Evolutionary conservation across 2,113 vertebrate genomes (phyloP), one percentile per base, ranked within the genome.

Genomic region (Ciconia boyciana): DNA sequence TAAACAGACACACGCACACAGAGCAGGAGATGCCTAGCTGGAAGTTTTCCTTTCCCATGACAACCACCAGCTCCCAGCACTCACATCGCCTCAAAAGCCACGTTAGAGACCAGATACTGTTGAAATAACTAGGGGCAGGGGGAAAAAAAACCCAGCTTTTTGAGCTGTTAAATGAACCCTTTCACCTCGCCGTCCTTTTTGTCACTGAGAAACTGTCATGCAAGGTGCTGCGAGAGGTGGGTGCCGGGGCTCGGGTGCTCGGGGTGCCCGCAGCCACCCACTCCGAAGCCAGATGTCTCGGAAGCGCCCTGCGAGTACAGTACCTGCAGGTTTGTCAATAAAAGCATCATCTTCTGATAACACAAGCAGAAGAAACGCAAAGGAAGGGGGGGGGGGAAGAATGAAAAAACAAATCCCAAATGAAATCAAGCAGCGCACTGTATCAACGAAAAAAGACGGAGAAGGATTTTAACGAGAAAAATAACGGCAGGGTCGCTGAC

Each of bases 251-350:
- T 89, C n/a, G 13, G 80, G 65, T 44, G 46, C 66, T 28, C 9
- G 3, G 61, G 48, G 72, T 3, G 22, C 81, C 92, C 41, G 0
- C 16, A 11, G 74, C 54, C 28, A 1, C 93, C 89, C 7, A 22
- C 85, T 96, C 95, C 62, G 17, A 25, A 80, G 95, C 91, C 96
- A 66, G 76, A 21, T 43, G 48, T 84, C 94, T 55, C 39, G 41
- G 58, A 39, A 58, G 85, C 52, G 49, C 96, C 97, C 48, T 28
- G 91, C 97, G 76, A 69, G 97, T 98, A 98, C 98, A 97, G 71
- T 99, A 99, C 99, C 99, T 99, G 98, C 98, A 86, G 98, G 98
- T 98, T 98, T 99, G 98, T 97, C 99, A 99, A 98, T 89, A 98
- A 98, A 99, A 98, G 98, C 98, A 98, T 99, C 99, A 90, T 99